Evolutionary conservation across 1,140 invertebrate species (phyloP).

Genomic region (Platyscapa corneri): DNA sequence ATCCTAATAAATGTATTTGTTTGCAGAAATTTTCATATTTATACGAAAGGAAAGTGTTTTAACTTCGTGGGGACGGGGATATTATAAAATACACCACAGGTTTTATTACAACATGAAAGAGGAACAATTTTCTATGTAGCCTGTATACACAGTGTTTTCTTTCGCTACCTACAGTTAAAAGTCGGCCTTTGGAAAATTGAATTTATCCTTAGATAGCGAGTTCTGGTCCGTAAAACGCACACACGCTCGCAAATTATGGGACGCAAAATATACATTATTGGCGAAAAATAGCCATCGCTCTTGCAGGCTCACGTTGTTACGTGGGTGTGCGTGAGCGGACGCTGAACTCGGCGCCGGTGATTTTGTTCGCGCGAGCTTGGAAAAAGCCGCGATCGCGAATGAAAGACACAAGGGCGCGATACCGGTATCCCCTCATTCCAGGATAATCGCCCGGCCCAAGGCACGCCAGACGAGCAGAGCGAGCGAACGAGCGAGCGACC

Average conservation of each 20-base stretch:
- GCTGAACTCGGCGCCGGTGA: slow-evolving; percentile 26
- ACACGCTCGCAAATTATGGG: slow-evolving; percentile 35
- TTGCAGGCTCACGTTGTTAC: slow-evolving; percentile 39
- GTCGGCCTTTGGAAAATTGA: slow-evolving; percentile 44
- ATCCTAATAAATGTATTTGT: not conserved
- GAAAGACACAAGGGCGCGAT: slow-evolving; percentile 66
- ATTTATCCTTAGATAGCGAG: slow-evolving; percentile 35
- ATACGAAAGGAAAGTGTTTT: not conserved
- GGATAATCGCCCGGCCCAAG: slow-evolving; percentile 71
- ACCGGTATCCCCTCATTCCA: slow-evolving; percentile 74
- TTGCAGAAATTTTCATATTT: not conserved
- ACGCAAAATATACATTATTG: slow-evolving; percentile 36
- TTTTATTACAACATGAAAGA: slow-evolving; percentile 4
- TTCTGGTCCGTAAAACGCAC: not conserved
- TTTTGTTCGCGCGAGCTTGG: slow-evolving; percentile 16
- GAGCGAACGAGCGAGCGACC: slow-evolving; percentile 24
- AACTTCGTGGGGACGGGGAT: not conserved
- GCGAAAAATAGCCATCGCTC: slow-evolving; percentile 1
- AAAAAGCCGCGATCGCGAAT: slow-evolving; percentile 42
- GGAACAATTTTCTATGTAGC: not conserved
- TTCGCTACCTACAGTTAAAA: not conserved
- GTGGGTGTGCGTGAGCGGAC: slow-evolving; percentile 55
- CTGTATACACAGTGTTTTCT: not conserved
- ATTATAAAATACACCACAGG: not conserved
- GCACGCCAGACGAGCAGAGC: slow-evolving; percentile 55